Evolutionary conservation across 2,888 invertebrate genomes (phyloP), one percentile per base, ranked within the genome.

Genomic region (Peribatodes rhomboidaria): DNA sequence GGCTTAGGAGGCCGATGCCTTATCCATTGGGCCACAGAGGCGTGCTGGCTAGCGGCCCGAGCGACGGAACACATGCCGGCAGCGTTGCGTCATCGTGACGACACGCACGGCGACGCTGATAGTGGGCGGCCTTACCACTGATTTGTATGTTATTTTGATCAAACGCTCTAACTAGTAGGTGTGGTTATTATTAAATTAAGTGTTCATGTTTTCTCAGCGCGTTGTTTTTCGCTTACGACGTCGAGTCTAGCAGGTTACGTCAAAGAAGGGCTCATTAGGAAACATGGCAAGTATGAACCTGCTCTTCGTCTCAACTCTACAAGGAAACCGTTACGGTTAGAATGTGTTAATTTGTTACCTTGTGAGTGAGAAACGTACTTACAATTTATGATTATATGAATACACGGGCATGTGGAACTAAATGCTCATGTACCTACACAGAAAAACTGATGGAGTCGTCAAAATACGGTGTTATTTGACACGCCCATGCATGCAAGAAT

Each of bases 1-100:
- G 96, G 96, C 96, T 96, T 96, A 96, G 96, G 96, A 96, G 96
- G 96, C 95, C 96, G 95, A 95, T 96, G 96, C 96, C 96, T 96
- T 96, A 96, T 96, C 96, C 96, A 95, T 96, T 95, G 95, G 95
- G 96, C 96, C 95, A 96, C 96, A 95, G 95, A 96, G 96, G 96
- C 96, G 65, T 85, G 73, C 87, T 98, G 98, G 67, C 97, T 96
- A 96, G 96, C 90, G 98, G 97, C 61, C 69, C 98, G 95, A 83
- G 96, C 96, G 58, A 96, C 97, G 90, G 68, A 73, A 78, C 82
- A 56, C 74, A 75, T 83, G 80, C 78, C 77, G 78, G 72, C 76
- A 75, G 73, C 71, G 79, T 83, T 83, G 80, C 88, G 87, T 86
- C 89, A 88, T 64, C 67, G 65, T 75, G 75, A 73, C 77, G 77